Percentiles rank a stretch among this genome's conserved stretches.
These are phyloP conservation scores for Trichoplax adhaerens DNA, from an alignment of 37 sponge, comb jelly and placozoan species.

Conservation along the genomic window DNA sequence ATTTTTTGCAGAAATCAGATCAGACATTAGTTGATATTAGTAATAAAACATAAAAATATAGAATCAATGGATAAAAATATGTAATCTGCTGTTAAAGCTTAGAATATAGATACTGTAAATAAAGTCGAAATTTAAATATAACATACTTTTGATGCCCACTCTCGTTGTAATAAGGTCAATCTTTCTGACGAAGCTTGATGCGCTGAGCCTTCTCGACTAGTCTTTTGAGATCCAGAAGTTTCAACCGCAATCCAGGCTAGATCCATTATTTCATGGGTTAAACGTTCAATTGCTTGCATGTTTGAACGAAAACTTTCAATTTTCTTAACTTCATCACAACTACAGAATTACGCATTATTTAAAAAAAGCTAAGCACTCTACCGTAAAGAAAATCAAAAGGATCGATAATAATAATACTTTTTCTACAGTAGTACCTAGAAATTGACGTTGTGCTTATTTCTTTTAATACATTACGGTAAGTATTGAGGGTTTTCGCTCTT, in stretches of 20 bases:
- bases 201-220: not conserved
- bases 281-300: conserved; percentile 18
- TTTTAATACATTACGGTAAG: too few species aligned
- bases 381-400: too few species aligned
- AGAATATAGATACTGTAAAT: not conserved
- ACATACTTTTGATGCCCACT: conserved; percentile 69
- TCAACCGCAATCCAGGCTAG: conserved; percentile 24
- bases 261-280: conserved; percentile 26
- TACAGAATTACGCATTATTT: not conserved
- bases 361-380: not conserved
- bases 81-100: not conserved
- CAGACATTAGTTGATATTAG: not conserved
- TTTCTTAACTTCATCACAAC: conserved; percentile 24
- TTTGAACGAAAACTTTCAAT: conserved; percentile 22
- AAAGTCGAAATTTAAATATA: not conserved
- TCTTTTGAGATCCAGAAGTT: not conserved
- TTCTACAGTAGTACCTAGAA: too few species aligned
- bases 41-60: not conserved
- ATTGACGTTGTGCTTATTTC: too few species aligned
- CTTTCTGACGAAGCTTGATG: conserved; percentile 28
- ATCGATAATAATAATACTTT: too few species aligned
- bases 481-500: conserved; percentile 20
- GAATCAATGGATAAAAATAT: not conserved
- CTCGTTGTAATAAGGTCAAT: conserved; percentile 36
- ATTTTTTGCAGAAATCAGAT: too few species aligned